Percentiles rank a stretch among this genome's conserved stretches.
Conservation (phyloP, 1,140 invertebrate genomes). For the Anastrepha obliqua region DNA sequence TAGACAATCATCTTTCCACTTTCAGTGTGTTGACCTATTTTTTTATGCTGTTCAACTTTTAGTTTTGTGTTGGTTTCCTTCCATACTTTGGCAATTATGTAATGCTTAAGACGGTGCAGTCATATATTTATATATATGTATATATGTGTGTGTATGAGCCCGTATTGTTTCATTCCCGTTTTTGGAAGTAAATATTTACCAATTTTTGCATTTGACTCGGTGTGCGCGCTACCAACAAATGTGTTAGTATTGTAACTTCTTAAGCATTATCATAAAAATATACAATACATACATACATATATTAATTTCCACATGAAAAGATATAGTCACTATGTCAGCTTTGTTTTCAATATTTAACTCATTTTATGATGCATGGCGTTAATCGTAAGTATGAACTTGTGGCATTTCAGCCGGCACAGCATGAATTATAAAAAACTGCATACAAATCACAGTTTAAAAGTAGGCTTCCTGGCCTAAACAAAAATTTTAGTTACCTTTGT, state of each 20-base stretch:
- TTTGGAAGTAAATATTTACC: neutral
- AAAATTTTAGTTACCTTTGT: no score
- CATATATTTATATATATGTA: neutral
- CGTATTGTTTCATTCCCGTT: neutral
- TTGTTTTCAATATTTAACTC: no score
- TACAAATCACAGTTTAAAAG: no score
- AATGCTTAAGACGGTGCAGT: neutral
- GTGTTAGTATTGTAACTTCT: neutral
- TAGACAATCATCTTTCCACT: neutral
- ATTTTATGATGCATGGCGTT: no score
- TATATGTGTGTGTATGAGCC: neutral
- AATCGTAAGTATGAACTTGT: no score
- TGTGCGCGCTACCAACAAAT: neutral
- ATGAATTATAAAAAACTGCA: no score
- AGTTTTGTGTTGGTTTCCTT: conserved; percentile 14
- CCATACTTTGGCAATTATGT: neutral
- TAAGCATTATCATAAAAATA: no score
- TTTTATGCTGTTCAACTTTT: neutral
- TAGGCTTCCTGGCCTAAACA: no score
- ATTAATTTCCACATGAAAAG: no score
- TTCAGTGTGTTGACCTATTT: conserved; percentile 33
- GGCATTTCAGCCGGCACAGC: no score
- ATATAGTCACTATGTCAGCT: no score
- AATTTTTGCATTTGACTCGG: neutral
- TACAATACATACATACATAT: no score